Evolutionary conservation across 1,140 invertebrate genomes (phyloP).

Genomic region (Bilobella aurantiaca): DNA sequence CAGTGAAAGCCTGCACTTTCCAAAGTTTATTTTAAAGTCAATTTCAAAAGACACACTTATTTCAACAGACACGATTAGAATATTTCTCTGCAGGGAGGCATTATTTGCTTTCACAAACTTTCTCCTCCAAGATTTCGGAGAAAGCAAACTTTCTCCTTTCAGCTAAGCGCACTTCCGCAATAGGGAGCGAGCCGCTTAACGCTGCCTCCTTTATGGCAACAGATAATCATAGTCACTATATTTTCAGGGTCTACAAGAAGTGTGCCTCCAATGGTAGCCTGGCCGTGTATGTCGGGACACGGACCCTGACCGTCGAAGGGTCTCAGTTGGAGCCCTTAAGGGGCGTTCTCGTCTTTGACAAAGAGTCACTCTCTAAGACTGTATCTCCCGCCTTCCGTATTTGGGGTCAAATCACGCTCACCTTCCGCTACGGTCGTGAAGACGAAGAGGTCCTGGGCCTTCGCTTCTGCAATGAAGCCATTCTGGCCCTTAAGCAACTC

Average conservation of each 20-base stretch:
- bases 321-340: conserved; percentile 27
- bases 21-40: no score
- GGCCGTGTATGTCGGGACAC: conserved; percentile 33
- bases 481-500: conserved; percentile 71
- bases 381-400: conserved; percentile 28
- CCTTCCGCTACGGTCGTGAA: conserved; percentile 78
- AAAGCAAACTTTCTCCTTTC: no score
- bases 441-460: conserved; percentile 88
- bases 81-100: no score
- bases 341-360: conserved; percentile 32
- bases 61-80: no score
- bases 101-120: no score
- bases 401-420: conserved; percentile 65
- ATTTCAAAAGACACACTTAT: no score
- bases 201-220: no score
- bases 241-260: conserved; percentile 33
- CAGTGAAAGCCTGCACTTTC: no score
- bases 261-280: conserved; percentile 35
- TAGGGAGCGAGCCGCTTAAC: no score
- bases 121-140: no score
- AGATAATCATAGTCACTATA: no score
- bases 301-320: conserved; percentile 26
- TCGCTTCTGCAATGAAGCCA: conserved; percentile 81
- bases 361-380: conserved; percentile 24
- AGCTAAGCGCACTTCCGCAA: no score